Evolutionary conservation across 1,140 invertebrate species (phyloP), one percentile per base, ranked within the genome.

Genomic region (Chironomus striatipennis): DNA sequence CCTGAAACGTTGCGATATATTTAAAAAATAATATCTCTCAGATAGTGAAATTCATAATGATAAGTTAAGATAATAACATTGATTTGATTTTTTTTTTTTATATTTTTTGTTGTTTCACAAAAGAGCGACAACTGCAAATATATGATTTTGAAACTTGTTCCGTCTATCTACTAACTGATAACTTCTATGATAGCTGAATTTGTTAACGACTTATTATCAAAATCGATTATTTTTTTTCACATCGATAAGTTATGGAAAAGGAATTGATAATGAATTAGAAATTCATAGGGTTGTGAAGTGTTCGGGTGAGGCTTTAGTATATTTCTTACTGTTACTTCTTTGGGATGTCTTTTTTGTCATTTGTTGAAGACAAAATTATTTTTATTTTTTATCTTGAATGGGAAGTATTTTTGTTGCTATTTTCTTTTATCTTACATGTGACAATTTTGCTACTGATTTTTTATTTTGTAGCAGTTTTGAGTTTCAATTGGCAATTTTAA

Each of bases 1-100:
- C 65, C 65, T 70, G 65, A 70, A 70, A 70, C 20, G 65, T 70
- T 57, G 47, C 47, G 47, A 57, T 18, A 70, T 70, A 70, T 70
- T 70, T 70, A 70, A 70, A 70, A 70, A 70, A 70, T 70, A 70
- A 70, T 70, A 70, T 70, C 65, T 21, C 65, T 70, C 65, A 70
- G 65, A 70, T 70, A 70, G 65, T 70, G 65, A 70, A 70, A 70
- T 70, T 70, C 17, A 57, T 57, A 20, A 21, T 70, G 65, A 70
- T 70, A 70, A 70, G 65, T 70, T 70, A 70, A 70, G 65, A 70
- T 70, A 70, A 21, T 18, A 20, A 70, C 17, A 20, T 70, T 70
- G 65, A 70, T 70, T 70, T 70, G 17, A 70, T 70, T 70, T 70
- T 70, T 17, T 34, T 34, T 34, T 34, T 34, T n/a, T n/a, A n/a